Base-by-base conservation (phyloP, 2,888 invertebrate species). In the Cheilosia variabilis region DNA sequence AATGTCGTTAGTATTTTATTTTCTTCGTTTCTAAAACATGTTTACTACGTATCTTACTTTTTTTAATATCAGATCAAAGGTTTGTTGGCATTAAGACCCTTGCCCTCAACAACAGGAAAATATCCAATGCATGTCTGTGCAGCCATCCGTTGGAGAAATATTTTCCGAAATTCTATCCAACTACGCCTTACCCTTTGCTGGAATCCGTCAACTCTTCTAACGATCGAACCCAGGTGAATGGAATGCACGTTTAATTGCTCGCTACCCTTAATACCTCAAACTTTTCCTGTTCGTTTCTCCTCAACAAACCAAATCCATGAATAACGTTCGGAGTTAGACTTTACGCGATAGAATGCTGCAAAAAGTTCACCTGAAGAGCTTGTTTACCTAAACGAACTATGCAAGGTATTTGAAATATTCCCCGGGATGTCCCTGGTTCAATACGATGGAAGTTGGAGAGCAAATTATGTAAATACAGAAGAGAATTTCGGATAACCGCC, bases 401-500 rank as follows among this genome's bases (percentile, higher is more conserved):
- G 41, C 15, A 27, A 53, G 41, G 27, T 53, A 53, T 66, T 53
- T 43, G 1, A 53, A 53, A 24, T 31, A 66, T 53, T 41, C 17
- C 7, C 27, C 27, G 53, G 27, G 10, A 66, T 53, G 41, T 66
- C 41, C 53, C 13, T 53, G 41, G 6, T 50, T 22, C n/a, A 41
- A 52, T 65, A 24, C n/a, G 52, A 15, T 10, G 7, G 9, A 7
- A 10, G 10, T 22, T 4, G n/a, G 37, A 66, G 17, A 37, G 19
- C 2, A 34, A 19, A 55, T 17, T 37, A 31, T 15, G 10, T 37
- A 9, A 22, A 27, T 43, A 24, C 37, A 15, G 17, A 45, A 9
- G 1, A 9, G 53, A 45, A 69, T 62, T 62, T 77, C 27, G 45
- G 37, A 10, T 62, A 62, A 69, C 55, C 77, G 19, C 62, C 69